phyloP scores from a whole-genome alignment of 2,888 invertebrate species.

The Clusia tigrina region DNA sequence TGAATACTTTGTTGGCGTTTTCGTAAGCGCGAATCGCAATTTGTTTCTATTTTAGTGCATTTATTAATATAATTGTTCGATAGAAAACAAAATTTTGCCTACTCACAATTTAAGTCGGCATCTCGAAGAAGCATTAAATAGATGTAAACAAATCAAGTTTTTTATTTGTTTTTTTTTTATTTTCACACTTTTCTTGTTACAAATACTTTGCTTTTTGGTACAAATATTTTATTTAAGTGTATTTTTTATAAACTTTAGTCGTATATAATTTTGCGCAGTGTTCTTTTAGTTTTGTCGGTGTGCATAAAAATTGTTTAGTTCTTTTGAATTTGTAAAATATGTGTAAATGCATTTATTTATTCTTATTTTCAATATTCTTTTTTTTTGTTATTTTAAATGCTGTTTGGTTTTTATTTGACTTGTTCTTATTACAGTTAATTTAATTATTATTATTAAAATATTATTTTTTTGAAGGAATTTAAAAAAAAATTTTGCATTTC shows the following conservation, averaged over 20 bases:
- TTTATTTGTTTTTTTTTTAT: conserved; percentile 12
- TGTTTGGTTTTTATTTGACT: too few species aligned
- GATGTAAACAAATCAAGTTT: too few species aligned
- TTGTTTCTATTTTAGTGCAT: too few species aligned
- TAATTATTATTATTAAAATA: conserved; percentile 1
- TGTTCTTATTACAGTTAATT: background rate
- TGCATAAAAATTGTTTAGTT: too few species aligned
- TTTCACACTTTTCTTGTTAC: conserved; percentile 10
- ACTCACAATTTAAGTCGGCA: too few species aligned
- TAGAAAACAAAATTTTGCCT: too few species aligned
- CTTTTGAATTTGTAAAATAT: conserved; percentile 25
- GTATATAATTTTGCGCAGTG: conserved; percentile 42
- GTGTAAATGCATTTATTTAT: conserved; percentile 27
- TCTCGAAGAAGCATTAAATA: too few species aligned
- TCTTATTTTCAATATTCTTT: too few species aligned
- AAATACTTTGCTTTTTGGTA: conserved; percentile 33
- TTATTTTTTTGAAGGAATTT: background rate
- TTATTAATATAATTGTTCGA: too few species aligned
- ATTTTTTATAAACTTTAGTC: conserved; percentile 28
- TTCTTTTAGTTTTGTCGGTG: conserved; percentile 29
- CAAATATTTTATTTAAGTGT: conserved; percentile 27
- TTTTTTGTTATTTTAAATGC: too few species aligned
- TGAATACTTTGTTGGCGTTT: too few species aligned
- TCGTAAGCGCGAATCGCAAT: too few species aligned
- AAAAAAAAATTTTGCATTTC: background rate